Percentiles rank a stretch among this genome's conserved stretches.
phyloP scores from a whole-genome alignment of 2,888 invertebrate species.

The Parapristionchus giblindavisi region DNA sequence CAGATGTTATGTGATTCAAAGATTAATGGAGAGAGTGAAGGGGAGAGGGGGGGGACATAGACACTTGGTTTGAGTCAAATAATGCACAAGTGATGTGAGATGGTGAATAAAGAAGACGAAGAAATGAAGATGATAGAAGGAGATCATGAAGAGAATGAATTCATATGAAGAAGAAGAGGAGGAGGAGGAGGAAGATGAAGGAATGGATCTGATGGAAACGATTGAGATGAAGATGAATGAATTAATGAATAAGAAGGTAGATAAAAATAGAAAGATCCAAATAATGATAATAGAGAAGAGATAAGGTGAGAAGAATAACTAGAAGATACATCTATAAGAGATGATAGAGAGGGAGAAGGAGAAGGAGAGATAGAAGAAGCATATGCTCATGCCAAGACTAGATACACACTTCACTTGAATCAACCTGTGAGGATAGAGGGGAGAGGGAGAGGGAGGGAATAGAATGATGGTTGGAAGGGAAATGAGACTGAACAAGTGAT shows the following conservation, averaged over 20 bases:
- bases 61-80: slow-evolving; percentile 33
- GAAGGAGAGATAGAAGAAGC: neutral
- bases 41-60: slow-evolving; percentile 15
- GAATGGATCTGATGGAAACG: neutral
- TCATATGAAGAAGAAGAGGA: slow-evolving; percentile 4
- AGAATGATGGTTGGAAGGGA: neutral
- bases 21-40: neutral
- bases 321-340: neutral
- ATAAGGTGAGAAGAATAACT: neutral
- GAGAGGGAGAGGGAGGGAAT: neutral
- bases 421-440: slow-evolving; percentile 6
- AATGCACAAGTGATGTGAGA: slow-evolving; percentile 29
- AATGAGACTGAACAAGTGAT: neutral
- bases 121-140: slow-evolving; percentile 9
- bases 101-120: slow-evolving; percentile 7
- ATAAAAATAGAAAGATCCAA: slow-evolving; percentile 22
- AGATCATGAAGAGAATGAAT: slow-evolving; percentile 7
- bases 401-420: slow-evolving; percentile 26
- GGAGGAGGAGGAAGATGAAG: too few species aligned
- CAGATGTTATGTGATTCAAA: too few species aligned
- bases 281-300: slow-evolving; percentile 6
- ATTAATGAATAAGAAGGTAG: slow-evolving; percentile 8
- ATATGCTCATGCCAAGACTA: neutral
- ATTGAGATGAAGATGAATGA: neutral
- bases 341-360: neutral